Base-by-base conservation (phyloP, 2,113 vertebrate species). In the Nothobranchius furzeri region DNA sequence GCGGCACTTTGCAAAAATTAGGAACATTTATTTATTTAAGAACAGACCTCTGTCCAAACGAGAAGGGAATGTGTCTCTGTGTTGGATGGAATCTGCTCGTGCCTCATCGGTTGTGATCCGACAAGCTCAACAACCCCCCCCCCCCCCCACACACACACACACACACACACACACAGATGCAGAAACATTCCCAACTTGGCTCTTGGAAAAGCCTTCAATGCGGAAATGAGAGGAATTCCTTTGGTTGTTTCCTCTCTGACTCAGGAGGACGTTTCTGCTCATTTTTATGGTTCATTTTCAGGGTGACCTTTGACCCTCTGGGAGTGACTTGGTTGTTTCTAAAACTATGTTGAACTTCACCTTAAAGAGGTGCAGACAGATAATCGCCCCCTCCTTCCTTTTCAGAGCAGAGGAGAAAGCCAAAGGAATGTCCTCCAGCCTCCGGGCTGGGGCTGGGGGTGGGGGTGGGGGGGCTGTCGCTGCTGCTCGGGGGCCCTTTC, bases 381-480 rank as follows among this genome's bases (percentile, higher is more conserved):
- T 49, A n/a, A 2, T 1, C 6, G 8, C 20, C 15, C 10, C 20
- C 43, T 60, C 12, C 43, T 25, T 54, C 20, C 24, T 68, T 60
- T 68, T 59, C 59, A 75, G 61, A 71, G 42, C 59, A 73, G 57
- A 66, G 62, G 70, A 64, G 64, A 74, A 75, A 80, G 68, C 60
- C 79, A 86, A 81, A 91, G 87, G 89, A 91, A 91, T 91, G 90
- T 89, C 84, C 78, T 79, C 73, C 54, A 46, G 75, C 45, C 43
- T 74, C 40, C 46, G 40, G 49, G 55, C 6, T 42, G 78, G n/a
- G n/a, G n/a, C n/a, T n/a, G 68, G 68, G 73, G 81, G 64, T 57
- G 79, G 74, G 60, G 12, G 6, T 12, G 47, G 25, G 30, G 46
- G 5, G 13, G 12, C 30, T 40, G 55, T 15, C 14, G 5, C 14